A percentile compares a stretch with the other conserved stretches of the same genome.
These are phyloP conservation scores for Drusus annulatus DNA, from an alignment of 1,140 invertebrate species.

Conservation along the genomic window DNA sequence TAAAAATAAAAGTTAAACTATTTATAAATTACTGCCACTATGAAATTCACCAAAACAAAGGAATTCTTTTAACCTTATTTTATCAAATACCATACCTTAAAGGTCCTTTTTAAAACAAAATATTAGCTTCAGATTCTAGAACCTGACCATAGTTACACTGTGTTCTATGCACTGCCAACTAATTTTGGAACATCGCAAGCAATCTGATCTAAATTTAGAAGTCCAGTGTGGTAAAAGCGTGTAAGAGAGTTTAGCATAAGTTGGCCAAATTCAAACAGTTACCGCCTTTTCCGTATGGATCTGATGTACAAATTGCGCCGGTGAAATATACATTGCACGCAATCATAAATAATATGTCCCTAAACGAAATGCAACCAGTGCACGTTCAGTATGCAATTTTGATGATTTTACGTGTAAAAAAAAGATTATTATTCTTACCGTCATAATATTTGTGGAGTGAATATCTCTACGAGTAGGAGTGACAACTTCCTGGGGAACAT, in stretches of 20 bases:
- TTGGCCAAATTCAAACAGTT: conserved; percentile 1
- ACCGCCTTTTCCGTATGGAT: not conserved
- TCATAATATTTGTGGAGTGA: conserved; percentile 65
- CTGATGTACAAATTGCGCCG: not conserved
- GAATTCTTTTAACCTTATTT: too few relatives aligned
- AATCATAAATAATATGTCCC: not conserved
- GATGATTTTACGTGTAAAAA: not conserved
- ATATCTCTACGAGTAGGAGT: conserved; percentile 71
- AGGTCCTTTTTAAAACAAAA: too few relatives aligned
- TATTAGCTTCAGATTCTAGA: conserved; percentile 16
- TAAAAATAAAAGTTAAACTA: too few relatives aligned
- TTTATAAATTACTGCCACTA: too few relatives aligned
- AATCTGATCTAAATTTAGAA: conserved; percentile 30
- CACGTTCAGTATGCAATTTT: too few relatives aligned
- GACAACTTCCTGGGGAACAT: conserved; percentile 71
- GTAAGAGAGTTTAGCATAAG: conserved; percentile 4
- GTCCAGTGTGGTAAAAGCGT: conserved; percentile 11
- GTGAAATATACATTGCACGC: not conserved
- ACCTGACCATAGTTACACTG: conserved; percentile 4
- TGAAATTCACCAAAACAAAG: too few relatives aligned
- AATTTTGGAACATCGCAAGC: conserved; percentile 24
- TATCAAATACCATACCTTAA: too few relatives aligned
- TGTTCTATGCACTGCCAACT: conserved; percentile 28
- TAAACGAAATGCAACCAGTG: too few relatives aligned
- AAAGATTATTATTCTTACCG: conserved; percentile 61